These are phyloP conservation scores for Oscheius sp. DNA, from an alignment of 1,140 invertebrate genomes.

Conservation along the genomic window DNA sequence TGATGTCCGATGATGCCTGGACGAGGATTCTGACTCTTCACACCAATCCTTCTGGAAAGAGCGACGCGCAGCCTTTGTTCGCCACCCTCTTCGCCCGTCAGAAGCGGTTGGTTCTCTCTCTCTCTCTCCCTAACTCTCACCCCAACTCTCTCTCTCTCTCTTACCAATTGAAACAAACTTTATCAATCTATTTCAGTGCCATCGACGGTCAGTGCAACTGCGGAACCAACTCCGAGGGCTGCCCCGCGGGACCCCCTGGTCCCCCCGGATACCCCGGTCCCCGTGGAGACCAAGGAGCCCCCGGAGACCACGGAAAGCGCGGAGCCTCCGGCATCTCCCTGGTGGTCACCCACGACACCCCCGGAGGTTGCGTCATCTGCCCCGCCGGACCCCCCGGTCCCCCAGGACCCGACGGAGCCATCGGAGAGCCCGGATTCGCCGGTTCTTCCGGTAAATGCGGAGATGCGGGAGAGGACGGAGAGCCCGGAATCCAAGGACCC, in stretches of 20 bases:
- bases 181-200: constrained; percentile 4
- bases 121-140: neutral
- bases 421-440: neutral
- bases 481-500: neutral
- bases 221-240: constrained; percentile 8
- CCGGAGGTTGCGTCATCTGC: constrained; percentile 37
- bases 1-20: constrained; percentile 20
- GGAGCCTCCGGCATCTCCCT: constrained; percentile 36
- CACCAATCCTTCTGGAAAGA: constrained; percentile 5
- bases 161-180: neutral
- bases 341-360: constrained; percentile 26
- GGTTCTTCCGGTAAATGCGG: neutral
- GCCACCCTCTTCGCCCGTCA: constrained; percentile 17
- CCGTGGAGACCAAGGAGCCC: constrained; percentile 15
- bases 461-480: neutral
- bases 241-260: constrained; percentile 15
- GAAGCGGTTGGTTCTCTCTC: neutral
- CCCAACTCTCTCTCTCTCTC: neutral
- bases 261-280: neutral
- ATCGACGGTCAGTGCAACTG: constrained; percentile 4
- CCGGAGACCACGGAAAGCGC: constrained; percentile 13
- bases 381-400: constrained; percentile 16
- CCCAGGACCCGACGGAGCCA: constrained; percentile 1
- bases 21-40: constrained; percentile 11
- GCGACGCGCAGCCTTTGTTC: constrained; percentile 16